Percentiles rank a stretch among this genome's conserved stretches.
Evolutionary conservation across 2,888 invertebrate genomes (phyloP).

Genomic region (Platycheirus albimanus): DNA sequence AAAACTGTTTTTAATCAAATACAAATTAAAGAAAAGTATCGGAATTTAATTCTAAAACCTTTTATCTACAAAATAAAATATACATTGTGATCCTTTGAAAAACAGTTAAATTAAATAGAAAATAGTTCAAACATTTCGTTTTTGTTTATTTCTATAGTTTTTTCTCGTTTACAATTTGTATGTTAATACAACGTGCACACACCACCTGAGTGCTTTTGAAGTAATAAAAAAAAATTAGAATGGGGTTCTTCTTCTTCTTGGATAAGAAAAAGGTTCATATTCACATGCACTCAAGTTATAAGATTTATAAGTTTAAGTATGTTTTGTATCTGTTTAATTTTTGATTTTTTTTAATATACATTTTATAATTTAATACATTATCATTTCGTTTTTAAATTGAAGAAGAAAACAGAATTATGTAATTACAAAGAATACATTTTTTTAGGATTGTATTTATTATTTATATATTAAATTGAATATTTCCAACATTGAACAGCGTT

Average conservation of each 20-base stretch:
- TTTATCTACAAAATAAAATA: constrained; percentile 71
- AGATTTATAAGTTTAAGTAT: constrained; percentile 36
- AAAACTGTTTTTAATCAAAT: constrained; percentile 39
- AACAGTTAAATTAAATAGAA: constrained; percentile 32
- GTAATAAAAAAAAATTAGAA: too few relatives aligned
- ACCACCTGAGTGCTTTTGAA: constrained; percentile 9
- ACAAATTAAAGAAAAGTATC: too few relatives aligned
- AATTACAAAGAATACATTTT: constrained; percentile 48
- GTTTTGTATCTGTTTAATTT: constrained; percentile 30
- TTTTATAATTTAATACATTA: constrained; percentile 50
- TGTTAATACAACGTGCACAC: constrained; percentile 58
- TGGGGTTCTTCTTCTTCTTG: too few relatives aligned
- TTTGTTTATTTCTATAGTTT: constrained; percentile 39
- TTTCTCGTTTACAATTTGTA: constrained; percentile 21
- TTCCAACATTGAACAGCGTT: constrained; percentile 71
- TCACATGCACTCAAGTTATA: constrained; percentile 53
- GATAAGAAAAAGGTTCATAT: constrained; percentile 44
- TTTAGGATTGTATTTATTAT: constrained; percentile 51
- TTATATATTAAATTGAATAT: constrained; percentile 65
- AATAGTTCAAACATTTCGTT: constrained; percentile 25
- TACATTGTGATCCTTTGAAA: constrained; percentile 45
- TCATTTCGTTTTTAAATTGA: constrained; percentile 30
- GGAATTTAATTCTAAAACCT: too few relatives aligned
- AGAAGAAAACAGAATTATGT: constrained; percentile 30
- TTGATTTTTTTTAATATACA: constrained; percentile 57